Evolutionary conservation across 1,140 invertebrate species (phyloP).

Genomic region (Phenacoccus solenopsis): DNA sequence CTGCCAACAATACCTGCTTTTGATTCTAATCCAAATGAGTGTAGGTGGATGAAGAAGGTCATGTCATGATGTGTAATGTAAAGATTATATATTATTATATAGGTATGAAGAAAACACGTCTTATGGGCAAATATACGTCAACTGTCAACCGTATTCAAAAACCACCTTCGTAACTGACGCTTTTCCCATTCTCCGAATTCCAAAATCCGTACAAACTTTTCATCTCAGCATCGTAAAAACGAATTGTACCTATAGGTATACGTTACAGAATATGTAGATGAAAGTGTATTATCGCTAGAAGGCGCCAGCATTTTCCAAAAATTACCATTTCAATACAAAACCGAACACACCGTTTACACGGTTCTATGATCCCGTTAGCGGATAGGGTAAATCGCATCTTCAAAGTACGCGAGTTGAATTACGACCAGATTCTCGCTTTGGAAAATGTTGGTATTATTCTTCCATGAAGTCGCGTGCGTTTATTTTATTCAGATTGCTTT

Average conservation of each 20-base stretch:
- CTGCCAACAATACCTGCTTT: too few relatives aligned
- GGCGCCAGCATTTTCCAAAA: slow-evolving; percentile 6
- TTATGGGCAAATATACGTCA: too few relatives aligned
- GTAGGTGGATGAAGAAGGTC: too few relatives aligned
- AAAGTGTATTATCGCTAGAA: slow-evolving; percentile 15
- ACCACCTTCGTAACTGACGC: background rate
- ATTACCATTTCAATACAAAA: slow-evolving; percentile 18
- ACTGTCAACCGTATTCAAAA: background rate
- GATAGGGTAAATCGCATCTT: background rate
- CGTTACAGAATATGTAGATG: slow-evolving; percentile 10
- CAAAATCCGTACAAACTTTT: background rate
- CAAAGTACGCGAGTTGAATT: background rate
- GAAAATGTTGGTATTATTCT: slow-evolving; percentile 8
- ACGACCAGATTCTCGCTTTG: slow-evolving; percentile 4
- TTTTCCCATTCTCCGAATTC: background rate
- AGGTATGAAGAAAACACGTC: too few relatives aligned
- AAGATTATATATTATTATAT: too few relatives aligned
- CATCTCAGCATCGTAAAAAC: background rate
- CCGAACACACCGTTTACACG: slow-evolving; percentile 15
- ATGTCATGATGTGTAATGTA: too few relatives aligned
- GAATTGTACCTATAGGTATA: background rate
- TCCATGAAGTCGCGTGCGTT: background rate
- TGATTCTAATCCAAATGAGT: too few relatives aligned
- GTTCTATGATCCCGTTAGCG: slow-evolving; percentile 11
- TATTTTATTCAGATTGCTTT: background rate